Percentiles rank a stretch among this genome's conserved stretches.
phyloP scores from a whole-genome alignment of 2,797 vertebrate species.

The Notoglanidium macrostoma region DNA sequence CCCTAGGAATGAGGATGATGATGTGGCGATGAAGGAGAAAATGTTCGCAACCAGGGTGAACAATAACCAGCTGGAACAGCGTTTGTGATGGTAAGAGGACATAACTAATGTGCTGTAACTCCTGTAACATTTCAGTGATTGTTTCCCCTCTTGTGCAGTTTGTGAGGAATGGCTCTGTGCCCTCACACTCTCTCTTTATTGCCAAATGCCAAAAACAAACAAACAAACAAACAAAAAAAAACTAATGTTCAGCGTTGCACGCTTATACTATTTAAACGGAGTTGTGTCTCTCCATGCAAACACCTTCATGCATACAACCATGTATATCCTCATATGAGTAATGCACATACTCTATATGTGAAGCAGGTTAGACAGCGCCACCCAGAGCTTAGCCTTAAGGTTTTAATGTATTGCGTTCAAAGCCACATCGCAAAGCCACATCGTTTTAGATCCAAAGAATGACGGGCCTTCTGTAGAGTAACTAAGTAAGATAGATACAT shows the following conservation, averaged over 20 bases:
- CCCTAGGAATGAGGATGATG: conserved; percentile 56
- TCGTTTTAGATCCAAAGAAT: not conserved
- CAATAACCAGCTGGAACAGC: not conserved
- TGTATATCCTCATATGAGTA: not conserved
- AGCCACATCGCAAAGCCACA: not conserved
- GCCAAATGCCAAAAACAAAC: not conserved
- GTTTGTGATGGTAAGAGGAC: conserved; percentile 34
- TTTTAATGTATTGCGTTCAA: not conserved
- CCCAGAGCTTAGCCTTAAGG: not conserved
- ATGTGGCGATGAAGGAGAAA: conserved; percentile 54
- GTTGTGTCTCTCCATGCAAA: not conserved
- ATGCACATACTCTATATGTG: conserved; percentile 15
- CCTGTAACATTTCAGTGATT: not conserved
- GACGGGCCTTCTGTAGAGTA: not conserved
- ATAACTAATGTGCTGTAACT: not conserved
- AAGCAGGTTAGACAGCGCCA: not conserved
- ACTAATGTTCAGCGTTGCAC: not conserved
- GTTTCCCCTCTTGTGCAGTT: not conserved
- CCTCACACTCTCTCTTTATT: not conserved
- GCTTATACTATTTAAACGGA: not conserved
- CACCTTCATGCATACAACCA: no score
- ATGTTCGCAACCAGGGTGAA: not conserved
- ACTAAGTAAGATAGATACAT: not conserved
- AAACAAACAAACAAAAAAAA: no score
- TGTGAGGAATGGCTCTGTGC: not conserved